These are phyloP conservation scores for Nezara viridula DNA, from an alignment of 2,888 invertebrate genomes.

Conservation along the genomic window DNA sequence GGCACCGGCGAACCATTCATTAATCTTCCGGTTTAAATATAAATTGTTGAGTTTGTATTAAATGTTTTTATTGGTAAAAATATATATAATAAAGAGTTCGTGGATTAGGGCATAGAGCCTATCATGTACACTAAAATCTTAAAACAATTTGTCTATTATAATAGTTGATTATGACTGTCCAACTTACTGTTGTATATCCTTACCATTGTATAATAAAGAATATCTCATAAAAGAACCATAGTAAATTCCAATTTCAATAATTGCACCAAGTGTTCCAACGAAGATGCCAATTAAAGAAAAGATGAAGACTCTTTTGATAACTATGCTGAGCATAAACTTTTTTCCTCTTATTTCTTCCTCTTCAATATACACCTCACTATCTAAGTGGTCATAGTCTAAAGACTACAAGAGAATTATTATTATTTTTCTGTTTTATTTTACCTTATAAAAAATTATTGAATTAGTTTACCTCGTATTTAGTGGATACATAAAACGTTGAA, in stretches of 20 bases:
- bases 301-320: conserved; percentile 25
- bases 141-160: background rate
- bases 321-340: background rate
- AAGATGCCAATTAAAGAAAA: background rate
- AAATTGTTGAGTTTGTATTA: too few species aligned
- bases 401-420: background rate
- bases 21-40: too few species aligned
- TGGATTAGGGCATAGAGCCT: too few species aligned
- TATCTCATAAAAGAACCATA: conserved; percentile 13
- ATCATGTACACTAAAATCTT: too few species aligned
- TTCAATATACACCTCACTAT: background rate
- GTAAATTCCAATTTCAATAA: conserved; percentile 14
- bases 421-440: background rate
- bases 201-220: conserved; percentile 4
- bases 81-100: too few species aligned
- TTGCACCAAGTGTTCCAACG: conserved; percentile 19
- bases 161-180: background rate
- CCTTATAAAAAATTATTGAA: background rate
- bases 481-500: conserved; percentile 3
- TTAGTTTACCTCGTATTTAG: conserved; percentile 25
- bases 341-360: conserved; percentile 38
- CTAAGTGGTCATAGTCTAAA: conserved; percentile 25
- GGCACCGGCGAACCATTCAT: too few species aligned
- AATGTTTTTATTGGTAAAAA: too few species aligned
- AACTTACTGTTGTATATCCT: background rate